Base-by-base conservation (phyloP, 23 tunicate genomes). In the Aplidium turbinatum region DNA sequence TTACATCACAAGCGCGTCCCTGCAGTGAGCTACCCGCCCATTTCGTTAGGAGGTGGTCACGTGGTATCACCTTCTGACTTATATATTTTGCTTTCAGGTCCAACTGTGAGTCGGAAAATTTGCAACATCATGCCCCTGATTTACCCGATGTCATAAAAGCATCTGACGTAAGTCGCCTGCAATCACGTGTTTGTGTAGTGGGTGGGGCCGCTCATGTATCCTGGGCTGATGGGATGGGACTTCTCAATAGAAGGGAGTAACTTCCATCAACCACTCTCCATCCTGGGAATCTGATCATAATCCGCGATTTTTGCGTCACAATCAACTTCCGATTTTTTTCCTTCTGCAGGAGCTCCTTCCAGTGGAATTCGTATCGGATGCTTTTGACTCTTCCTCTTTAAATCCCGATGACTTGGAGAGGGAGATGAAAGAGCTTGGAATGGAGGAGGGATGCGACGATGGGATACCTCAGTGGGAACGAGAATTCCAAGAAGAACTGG, bases 401-500 rank as follows among this genome's bases (percentile, higher is more conserved):
- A 85, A 85, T 57, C 78, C 91, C 9, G 91, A 85, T 31, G 91
- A 85, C 60, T 47, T 85, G 22, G 91, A 85, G 47, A 71, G 91
- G 23, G 91, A 85, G 47, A 85, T 85, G 91, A 67, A 73, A 46
- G 78, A 85, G 47, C 70, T 85, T 18, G 91, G 91, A 23, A 77
- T 85, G 83, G 63, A 46, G 34, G 63, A 29, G 9, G 62, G 34
- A 4, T 73, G 51, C 20, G 62, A 25, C 2, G 77, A 73, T 23
- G 84, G 76, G 39, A 46, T 83, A n/a, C 96, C 96, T 1, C 84
- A 82, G 26, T 89, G 96, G 96, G 96, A 89, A 70, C 62, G 77
- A 33, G 89, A 89, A 67, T 23, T 89, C 30, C 96, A 89, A 61
- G 62, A 89, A 70, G 96, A 79, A 54, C 72, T 89, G 0, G 90